Evolutionary conservation across 2,888 invertebrate species (phyloP).

Genomic region (Drosophila anomalata): DNA sequence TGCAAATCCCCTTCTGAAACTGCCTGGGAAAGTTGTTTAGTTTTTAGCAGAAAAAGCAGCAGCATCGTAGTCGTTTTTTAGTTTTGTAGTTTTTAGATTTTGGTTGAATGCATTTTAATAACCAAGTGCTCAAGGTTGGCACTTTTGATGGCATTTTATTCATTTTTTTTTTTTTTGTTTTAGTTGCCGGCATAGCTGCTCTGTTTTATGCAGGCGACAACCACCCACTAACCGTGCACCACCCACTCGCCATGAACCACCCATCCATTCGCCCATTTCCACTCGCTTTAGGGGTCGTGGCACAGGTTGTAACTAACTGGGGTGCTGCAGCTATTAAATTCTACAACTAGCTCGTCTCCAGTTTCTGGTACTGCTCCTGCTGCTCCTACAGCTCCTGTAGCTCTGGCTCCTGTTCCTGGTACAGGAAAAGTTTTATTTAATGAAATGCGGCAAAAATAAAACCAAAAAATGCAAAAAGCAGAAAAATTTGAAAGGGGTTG

Average conservation of each 20-base stretch:
- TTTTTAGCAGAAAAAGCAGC: constrained; percentile 61
- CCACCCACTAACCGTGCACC: constrained; percentile 11
- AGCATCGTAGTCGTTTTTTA: constrained; percentile 47
- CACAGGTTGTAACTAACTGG: constrained; percentile 78
- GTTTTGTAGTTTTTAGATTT: constrained; percentile 79
- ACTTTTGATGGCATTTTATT: constrained; percentile 76
- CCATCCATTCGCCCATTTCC: constrained; percentile 6
- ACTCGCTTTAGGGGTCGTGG: constrained; percentile 43
- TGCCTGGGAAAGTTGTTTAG: constrained; percentile 74
- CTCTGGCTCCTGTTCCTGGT: constrained; percentile 40
- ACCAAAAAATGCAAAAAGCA: constrained; percentile 33
- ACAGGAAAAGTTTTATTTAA: constrained; percentile 76
- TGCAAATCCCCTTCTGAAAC: constrained; percentile 40
- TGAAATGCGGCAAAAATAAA: constrained; percentile 76
- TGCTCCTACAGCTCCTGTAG: constrained; percentile 19
- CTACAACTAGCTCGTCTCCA: constrained; percentile 52
- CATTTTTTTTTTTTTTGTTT: constrained; percentile 14
- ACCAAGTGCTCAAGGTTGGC: constrained; percentile 77
- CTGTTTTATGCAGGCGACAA: constrained; percentile 50
- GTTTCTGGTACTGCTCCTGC: constrained; percentile 23
- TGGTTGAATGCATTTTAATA: constrained; percentile 78
- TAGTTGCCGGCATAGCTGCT: constrained; percentile 6
- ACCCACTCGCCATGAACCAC: not conserved
- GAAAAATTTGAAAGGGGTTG: not conserved
- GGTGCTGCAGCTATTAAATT: constrained; percentile 73